Percentiles rank a stretch among this genome's conserved stretches.
Conservation (phyloP, 2,888 invertebrate genomes). For the Lasioglossum vierecki region DNA sequence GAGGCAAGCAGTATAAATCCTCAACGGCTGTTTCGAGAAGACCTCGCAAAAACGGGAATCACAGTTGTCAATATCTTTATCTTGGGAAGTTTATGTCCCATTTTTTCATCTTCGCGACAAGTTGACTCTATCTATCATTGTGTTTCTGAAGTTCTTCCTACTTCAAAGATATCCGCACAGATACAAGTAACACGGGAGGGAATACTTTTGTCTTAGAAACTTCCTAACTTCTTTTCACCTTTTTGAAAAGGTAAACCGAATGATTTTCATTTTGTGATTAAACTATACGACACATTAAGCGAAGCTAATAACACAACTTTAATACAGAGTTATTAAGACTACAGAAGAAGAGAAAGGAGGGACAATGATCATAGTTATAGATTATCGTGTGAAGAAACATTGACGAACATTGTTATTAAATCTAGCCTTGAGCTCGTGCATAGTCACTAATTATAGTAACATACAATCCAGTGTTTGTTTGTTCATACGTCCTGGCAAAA, state of each 20-base stretch:
- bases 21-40: background rate
- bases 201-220: background rate
- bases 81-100: background rate
- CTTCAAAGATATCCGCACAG: background rate
- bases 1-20: background rate
- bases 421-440: too few species aligned
- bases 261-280: background rate
- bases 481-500: too few species aligned
- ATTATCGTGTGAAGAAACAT: too few species aligned
- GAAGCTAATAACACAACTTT: too few species aligned
- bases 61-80: background rate
- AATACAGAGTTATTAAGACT: too few species aligned
- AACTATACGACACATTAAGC: too few species aligned
- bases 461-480: too few species aligned
- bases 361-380: too few species aligned
- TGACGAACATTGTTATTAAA: too few species aligned
- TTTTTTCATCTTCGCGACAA: background rate
- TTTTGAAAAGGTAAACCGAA: background rate
- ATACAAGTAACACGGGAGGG: background rate
- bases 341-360: too few species aligned
- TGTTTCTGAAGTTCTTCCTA: background rate
- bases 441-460: too few species aligned
- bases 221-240: background rate
- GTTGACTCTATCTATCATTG: background rate
- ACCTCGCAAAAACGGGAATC: background rate